phyloP scores from a whole-genome alignment of 2,888 invertebrate species.

The Patella ulyssiponensis region DNA sequence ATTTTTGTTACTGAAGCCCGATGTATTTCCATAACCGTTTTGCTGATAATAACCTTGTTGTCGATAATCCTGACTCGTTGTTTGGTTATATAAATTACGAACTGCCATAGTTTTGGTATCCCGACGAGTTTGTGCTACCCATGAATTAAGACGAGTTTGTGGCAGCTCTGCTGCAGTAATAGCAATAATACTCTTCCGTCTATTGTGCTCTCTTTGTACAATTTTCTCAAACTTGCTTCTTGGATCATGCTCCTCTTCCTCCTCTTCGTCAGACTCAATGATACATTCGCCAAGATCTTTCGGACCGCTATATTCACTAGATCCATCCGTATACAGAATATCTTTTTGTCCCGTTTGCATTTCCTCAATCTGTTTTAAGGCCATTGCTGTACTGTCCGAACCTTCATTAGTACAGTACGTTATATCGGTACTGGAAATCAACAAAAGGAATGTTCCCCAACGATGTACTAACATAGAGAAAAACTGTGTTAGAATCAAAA shows the following conservation, averaged over 20 bases:
- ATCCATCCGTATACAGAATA: background rate
- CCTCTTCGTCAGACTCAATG: background rate
- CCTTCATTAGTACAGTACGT: slow-evolving; percentile 25
- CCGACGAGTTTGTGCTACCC: background rate
- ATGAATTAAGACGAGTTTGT: background rate
- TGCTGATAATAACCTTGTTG: background rate
- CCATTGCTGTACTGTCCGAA: slow-evolving; percentile 21
- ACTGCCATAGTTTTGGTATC: background rate
- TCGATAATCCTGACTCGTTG: background rate
- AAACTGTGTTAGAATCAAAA: slow-evolving; percentile 95
- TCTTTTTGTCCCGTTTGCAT: slow-evolving; percentile 8
- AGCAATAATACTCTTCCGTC: background rate
- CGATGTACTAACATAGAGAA: slow-evolving; percentile 98
- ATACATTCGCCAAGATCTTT: background rate
- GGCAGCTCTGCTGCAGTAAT: background rate
- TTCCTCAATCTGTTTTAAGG: background rate
- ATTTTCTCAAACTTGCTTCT: slow-evolving; percentile 3
- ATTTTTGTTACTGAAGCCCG: too few species aligned
- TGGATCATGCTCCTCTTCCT: background rate
- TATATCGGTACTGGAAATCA: slow-evolving; percentile 87
- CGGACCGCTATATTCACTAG: background rate
- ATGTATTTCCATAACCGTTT: too few species aligned
- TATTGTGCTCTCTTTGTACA: background rate
- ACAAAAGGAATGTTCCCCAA: slow-evolving; percentile 96
- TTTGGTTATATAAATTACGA: background rate